phyloP scores from a whole-genome alignment of 2,113 vertebrate genomes.

The Thunnus maccoyii region DNA sequence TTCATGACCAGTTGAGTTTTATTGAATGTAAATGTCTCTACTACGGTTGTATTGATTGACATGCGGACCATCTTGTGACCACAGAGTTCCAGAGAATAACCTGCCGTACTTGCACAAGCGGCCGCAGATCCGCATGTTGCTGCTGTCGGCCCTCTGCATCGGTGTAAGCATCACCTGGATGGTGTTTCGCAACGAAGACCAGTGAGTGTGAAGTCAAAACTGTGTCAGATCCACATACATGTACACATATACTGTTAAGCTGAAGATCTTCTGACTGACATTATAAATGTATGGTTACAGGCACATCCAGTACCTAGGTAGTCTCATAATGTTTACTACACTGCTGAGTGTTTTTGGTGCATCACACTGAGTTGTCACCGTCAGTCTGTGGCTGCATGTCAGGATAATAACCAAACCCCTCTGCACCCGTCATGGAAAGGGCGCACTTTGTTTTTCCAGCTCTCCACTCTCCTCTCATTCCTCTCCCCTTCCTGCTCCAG shows the following conservation, averaged over 20 bases:
- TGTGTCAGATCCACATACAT: background rate
- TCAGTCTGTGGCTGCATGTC: no score
- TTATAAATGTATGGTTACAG: no score
- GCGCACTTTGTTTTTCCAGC: no score
- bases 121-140: slow-evolving; percentile 90
- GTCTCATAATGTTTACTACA: no score
- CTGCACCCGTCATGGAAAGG: no score
- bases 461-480: no score
- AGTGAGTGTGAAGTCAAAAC: slow-evolving; percentile 84
- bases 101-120: slow-evolving; percentile 94
- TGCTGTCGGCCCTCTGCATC: slow-evolving; percentile 89
- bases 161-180: slow-evolving; percentile 91
- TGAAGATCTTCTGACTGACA: no score
- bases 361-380: no score
- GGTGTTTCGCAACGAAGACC: slow-evolving; percentile 94
- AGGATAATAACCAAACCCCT: no score
- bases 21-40: background rate
- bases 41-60: background rate
- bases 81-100: slow-evolving; percentile 91
- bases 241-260: background rate
- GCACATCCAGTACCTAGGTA: no score
- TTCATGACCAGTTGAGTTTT: background rate
- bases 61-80: background rate
- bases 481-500: no score
- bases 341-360: no score